Percentiles rank a stretch among this genome's conserved stretches.
These are phyloP conservation scores for Pygocentrus nattereri DNA, from an alignment of 2,797 vertebrate genomes.

Conservation along the genomic window DNA sequence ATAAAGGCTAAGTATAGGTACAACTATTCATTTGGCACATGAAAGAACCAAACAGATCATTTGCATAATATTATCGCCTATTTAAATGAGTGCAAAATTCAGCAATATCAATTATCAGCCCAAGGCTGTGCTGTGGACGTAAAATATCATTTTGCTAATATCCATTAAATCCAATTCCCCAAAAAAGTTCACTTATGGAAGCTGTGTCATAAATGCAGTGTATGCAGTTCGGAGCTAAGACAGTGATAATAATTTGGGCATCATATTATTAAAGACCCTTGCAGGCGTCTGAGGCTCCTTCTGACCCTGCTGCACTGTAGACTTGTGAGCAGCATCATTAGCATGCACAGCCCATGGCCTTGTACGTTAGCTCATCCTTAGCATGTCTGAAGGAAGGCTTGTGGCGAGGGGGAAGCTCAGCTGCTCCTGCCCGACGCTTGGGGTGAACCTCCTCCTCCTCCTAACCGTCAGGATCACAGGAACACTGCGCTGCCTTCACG, in stretches of 20 bases:
- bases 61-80: too few relatives aligned
- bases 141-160: too few relatives aligned
- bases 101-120: too few relatives aligned
- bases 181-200: too few relatives aligned
- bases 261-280: background rate
- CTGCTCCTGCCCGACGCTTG: constrained; percentile 30
- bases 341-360: constrained; percentile 45
- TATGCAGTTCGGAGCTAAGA: too few relatives aligned
- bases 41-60: too few relatives aligned
- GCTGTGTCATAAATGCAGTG: too few relatives aligned
- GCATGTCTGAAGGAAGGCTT: constrained; percentile 31
- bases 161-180: too few relatives aligned
- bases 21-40: too few relatives aligned
- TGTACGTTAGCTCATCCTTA: constrained; percentile 34
- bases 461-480: background rate
- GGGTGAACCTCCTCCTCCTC: constrained; percentile 3
- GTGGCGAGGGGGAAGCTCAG: constrained; percentile 24
- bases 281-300: background rate
- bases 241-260: background rate
- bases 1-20: too few relatives aligned
- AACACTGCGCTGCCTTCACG: constrained; percentile 15
- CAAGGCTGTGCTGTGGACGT: too few relatives aligned
- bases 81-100: too few relatives aligned
- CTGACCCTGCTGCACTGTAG: background rate
- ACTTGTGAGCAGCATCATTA: constrained; percentile 26